Evolutionary conservation across 35 echinoderm and acorn worm species (phyloP).

Genomic region (Ptychodera flava): DNA sequence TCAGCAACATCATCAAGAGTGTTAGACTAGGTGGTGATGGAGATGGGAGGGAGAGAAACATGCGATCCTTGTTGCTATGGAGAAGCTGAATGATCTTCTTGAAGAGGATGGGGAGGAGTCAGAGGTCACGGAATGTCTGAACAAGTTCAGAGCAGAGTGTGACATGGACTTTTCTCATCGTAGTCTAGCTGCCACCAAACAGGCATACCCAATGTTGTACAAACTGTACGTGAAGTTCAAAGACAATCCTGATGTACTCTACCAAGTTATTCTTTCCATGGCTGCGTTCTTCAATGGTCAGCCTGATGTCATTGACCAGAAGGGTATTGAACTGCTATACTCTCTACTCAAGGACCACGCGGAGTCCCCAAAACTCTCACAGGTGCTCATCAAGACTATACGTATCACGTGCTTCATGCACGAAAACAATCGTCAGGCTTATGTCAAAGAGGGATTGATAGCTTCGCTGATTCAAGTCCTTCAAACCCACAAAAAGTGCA

Average conservation of each 20-base stretch:
- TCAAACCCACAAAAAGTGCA: constrained; percentile 13
- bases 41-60: constrained; percentile 28
- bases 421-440: constrained; percentile 71
- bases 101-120: neutral
- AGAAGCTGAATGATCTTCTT: constrained; percentile 21
- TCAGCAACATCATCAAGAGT: constrained; percentile 68
- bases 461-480: constrained; percentile 33
- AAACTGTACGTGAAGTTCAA: constrained; percentile 27
- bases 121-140: constrained; percentile 13
- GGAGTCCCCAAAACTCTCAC: neutral
- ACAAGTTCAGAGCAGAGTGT: constrained; percentile 43
- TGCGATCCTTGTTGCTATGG: constrained; percentile 34
- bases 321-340: constrained; percentile 44
- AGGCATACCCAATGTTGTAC: constrained; percentile 54
- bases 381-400: constrained; percentile 27
- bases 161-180: constrained; percentile 55
- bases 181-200: constrained; percentile 39
- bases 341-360: constrained; percentile 30
- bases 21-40: constrained; percentile 10
- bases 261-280: constrained; percentile 21
- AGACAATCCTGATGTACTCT: constrained; percentile 14
- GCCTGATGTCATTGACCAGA: constrained; percentile 64
- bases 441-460: constrained; percentile 58
- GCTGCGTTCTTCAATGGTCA: constrained; percentile 78
- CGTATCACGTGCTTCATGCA: constrained; percentile 76